These are phyloP conservation scores for Neocloeon triangulifer DNA, from an alignment of 1,140 invertebrate species.

Conservation along the genomic window DNA sequence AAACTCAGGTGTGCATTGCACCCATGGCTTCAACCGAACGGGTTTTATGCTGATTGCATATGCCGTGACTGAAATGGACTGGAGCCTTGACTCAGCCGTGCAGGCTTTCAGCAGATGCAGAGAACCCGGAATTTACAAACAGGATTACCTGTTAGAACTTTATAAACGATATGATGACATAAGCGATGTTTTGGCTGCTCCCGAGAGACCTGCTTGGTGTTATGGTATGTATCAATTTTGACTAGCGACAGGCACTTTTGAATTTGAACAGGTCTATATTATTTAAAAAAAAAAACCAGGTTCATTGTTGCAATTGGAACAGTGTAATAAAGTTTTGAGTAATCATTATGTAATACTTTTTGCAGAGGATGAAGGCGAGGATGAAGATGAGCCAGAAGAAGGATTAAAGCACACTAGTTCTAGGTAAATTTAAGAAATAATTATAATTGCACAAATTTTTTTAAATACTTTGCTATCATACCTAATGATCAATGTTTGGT, in stretches of 20 bases:
- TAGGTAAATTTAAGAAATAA: too few relatives aligned
- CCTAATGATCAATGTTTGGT: too few relatives aligned
- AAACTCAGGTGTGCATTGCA: conserved; percentile 69
- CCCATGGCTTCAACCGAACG: conserved; percentile 96
- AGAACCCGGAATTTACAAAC: conserved; percentile 44
- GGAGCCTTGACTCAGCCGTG: conserved; percentile 58
- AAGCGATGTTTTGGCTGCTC: conserved; percentile 47
- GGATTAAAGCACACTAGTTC: too few relatives aligned
- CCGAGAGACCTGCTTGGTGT: conserved; percentile 64
- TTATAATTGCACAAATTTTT: too few relatives aligned
- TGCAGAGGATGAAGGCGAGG: conserved; percentile 8
- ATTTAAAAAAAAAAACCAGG: too few relatives aligned
- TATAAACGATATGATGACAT: conserved; percentile 49
- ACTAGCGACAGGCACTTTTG: conserved; percentile 3
- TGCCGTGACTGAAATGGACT: conserved; percentile 57
- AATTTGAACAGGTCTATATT: not conserved
- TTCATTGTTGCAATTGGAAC: too few relatives aligned
- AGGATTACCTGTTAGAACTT: conserved; percentile 33
- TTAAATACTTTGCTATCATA: too few relatives aligned
- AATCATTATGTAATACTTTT: too few relatives aligned
- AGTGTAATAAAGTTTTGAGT: too few relatives aligned
- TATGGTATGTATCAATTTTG: conserved; percentile 21
- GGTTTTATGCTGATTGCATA: conserved; percentile 86
- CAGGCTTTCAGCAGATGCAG: conserved; percentile 41
- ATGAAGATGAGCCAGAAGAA: conserved; percentile 5